Base-by-base conservation (phyloP, 2,113 vertebrate species). In the Motacilla alba region DNA sequence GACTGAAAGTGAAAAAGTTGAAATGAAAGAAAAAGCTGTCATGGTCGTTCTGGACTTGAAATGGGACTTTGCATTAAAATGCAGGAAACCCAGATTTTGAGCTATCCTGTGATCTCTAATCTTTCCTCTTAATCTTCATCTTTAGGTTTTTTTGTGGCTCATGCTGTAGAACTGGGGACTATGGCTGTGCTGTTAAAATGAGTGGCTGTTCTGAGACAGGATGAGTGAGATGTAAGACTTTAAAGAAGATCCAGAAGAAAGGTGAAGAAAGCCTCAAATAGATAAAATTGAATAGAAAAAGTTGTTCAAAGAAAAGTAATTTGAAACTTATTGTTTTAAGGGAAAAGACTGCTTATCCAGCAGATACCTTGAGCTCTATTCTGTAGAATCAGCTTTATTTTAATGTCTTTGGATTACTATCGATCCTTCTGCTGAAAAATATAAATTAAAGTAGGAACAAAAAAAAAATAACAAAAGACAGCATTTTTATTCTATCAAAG, bases 371-470 rank as follows among this genome's bases (percentile, higher is more conserved):
- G 72, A 68, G 58, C 53, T 60, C 49, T 68, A 7, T 85, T 85
- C 75, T 75, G 78, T 88, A 93, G 75, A 90, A 80, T 96, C 91
- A 91, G 85, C 87, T 96, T 91, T 95, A 88, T 94, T 95, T 91
- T 94, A 87, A 95, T 93, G 64, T 94, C 79, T 95, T 73, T 80
- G 82, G 87, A 75, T 94, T 80, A 76, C 43, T 88, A 90, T 90
- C 0, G 12, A 95, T 91, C 43, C 35, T 91, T 77, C 63, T 59
- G 35, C 50, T 92, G 90, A 88, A 96, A 89, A 93, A 59, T 15
- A 83, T 16, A 90, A 91, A 82, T 69, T 76, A 67, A 77, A 80
- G 55, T 17, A 83, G 56, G 39, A 92, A 74, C 44, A 55, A 7
- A 28, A 93, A 86, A 87, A 67, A 62, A 50, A 28, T n/a, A 52